These are phyloP conservation scores for Tyto alba DNA, from an alignment of 2,113 vertebrate genomes.

Conservation along the genomic window DNA sequence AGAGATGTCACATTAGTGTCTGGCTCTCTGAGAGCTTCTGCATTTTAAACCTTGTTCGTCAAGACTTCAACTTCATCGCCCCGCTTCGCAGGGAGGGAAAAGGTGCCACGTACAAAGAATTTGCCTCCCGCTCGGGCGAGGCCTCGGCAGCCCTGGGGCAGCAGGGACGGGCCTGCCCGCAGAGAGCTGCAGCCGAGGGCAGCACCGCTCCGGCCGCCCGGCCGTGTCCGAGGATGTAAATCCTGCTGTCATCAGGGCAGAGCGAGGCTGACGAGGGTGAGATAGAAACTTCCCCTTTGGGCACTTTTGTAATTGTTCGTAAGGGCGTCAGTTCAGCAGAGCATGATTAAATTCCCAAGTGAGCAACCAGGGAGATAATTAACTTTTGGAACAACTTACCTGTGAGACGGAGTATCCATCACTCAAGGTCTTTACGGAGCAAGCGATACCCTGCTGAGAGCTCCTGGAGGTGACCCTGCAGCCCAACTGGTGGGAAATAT, in stretches of 20 bases:
- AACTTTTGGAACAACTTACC: constrained; percentile 44
- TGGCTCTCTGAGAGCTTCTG: constrained; percentile 64
- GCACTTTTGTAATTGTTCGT: neutral
- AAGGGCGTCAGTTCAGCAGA: constrained; percentile 17
- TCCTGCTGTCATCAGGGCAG: neutral
- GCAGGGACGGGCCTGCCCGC: neutral
- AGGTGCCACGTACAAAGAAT: neutral
- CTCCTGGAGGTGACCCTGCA: constrained; percentile 44
- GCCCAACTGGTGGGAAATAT: neutral
- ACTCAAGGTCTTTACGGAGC: neutral
- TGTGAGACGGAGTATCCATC: neutral
- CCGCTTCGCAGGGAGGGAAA: neutral
- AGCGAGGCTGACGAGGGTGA: neutral
- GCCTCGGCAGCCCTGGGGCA: neutral
- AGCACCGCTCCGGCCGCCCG: fast-evolving
- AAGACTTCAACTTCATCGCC: neutral
- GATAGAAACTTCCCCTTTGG: constrained; percentile 36
- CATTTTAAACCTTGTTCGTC: constrained; percentile 66
- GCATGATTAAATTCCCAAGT: constrained; percentile 5
- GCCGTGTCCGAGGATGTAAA: neutral
- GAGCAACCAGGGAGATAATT: constrained; percentile 44
- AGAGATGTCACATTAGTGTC: constrained; percentile 59
- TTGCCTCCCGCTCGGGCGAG: neutral
- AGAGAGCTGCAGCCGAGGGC: neutral
- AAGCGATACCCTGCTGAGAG: neutral